Evolutionary conservation across 2,113 vertebrate species (phyloP).

Genomic region (Tetraodon nigroviridis): DNA sequence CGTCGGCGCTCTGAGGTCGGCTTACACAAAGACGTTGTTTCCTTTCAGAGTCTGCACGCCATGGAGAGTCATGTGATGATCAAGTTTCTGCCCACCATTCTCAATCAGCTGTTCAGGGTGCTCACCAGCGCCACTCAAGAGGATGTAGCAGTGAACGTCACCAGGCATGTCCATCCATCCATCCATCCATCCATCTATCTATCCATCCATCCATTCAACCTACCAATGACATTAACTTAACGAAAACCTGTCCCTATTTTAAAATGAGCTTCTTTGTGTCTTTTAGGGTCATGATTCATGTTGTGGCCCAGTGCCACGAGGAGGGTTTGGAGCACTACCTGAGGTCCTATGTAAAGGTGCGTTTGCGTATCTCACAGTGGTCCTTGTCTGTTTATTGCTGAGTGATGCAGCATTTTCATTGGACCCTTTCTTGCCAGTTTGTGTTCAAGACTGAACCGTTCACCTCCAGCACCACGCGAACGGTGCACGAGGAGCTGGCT

Average conservation of each 20-base stretch:
- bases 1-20: too few relatives aligned
- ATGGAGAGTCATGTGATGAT: conserved; percentile 98
- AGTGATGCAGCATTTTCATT: not conserved
- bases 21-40: not conserved
- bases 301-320: conserved; percentile 97
- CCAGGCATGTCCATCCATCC: conserved; percentile 74
- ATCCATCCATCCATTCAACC: too few relatives aligned
- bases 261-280: not conserved
- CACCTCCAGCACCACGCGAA: conserved; percentile 80
- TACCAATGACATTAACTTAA: not conserved
- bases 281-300: conserved; percentile 92
- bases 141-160: conserved; percentile 96
- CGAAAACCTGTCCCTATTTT: not conserved
- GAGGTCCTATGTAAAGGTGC: conserved; percentile 96
- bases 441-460: conserved; percentile 91
- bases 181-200: too few relatives aligned
- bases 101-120: conserved; percentile 96
- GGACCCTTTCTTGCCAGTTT: conserved; percentile 73
- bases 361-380: not conserved
- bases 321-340: conserved; percentile 94
- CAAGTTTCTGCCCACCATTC: conserved; percentile 91
- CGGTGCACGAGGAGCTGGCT: conserved; percentile 90
- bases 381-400: not conserved
- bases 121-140: conserved; percentile 88
- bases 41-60: conserved; percentile 86